Conservation (phyloP, 2,797 vertebrate genomes). For the Antrozous pallidus region DNA sequence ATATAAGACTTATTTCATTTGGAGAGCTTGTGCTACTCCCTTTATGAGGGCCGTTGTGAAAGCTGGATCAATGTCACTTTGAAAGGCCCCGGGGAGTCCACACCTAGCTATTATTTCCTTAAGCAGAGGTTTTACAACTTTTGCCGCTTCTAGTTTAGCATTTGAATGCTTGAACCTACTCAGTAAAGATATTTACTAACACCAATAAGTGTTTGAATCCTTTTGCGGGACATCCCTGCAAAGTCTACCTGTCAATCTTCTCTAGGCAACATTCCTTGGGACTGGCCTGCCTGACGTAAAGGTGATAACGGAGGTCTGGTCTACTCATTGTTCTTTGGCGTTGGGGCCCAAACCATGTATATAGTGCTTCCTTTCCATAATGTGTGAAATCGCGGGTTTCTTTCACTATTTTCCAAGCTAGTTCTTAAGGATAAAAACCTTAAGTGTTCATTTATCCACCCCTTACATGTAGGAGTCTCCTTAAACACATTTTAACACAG, state of each 20-base stretch:
- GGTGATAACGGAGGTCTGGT: background rate
- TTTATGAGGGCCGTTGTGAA: background rate
- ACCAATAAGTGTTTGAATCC: background rate
- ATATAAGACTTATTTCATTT: background rate
- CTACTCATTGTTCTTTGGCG: no score
- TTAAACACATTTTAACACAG: background rate
- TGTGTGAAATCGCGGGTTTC: background rate
- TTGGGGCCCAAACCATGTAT: background rate
- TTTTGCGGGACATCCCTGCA: no score
- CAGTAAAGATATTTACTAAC: background rate
- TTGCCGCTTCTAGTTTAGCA: background rate
- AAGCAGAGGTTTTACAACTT: background rate
- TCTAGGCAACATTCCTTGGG: background rate
- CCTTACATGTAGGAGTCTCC: background rate
- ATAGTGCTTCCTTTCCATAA: background rate
- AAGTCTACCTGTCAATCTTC: background rate
- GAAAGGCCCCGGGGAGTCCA: background rate
- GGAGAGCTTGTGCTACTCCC: background rate
- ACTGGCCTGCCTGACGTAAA: background rate
- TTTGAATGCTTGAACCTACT: background rate
- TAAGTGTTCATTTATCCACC: background rate
- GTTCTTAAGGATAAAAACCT: background rate
- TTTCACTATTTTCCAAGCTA: background rate
- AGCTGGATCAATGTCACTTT: background rate
- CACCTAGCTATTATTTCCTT: background rate